Conservation (phyloP, 2,797 vertebrate genomes). For the Parotocinclus haroldoi region DNA sequence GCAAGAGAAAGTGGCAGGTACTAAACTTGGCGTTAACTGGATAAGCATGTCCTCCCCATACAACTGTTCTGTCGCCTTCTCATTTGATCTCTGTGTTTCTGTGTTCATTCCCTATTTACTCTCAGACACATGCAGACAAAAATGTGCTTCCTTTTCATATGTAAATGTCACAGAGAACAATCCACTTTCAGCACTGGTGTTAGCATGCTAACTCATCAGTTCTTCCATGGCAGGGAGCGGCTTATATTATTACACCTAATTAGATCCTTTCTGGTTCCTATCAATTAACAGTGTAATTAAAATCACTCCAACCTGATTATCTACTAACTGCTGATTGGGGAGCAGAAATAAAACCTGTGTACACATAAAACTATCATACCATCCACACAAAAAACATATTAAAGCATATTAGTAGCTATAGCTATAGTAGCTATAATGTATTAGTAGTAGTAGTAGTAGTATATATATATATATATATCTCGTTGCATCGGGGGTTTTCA, state of each 20-base stretch:
- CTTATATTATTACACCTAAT: slow-evolving; percentile 91
- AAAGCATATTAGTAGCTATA: no score
- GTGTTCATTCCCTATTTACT: slow-evolving; percentile 42
- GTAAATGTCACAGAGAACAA: slow-evolving; percentile 52
- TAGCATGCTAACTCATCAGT: slow-evolving; percentile 80
- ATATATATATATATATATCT: no score
- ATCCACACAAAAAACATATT: not conserved
- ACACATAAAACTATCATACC: slow-evolving; percentile 24
- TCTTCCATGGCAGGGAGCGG: slow-evolving; percentile 85
- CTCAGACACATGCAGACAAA: slow-evolving; percentile 11
- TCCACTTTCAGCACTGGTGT: slow-evolving; percentile 52
- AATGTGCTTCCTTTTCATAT: slow-evolving; percentile 49
- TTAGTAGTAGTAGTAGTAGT: no score
- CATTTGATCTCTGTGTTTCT: slow-evolving; percentile 49
- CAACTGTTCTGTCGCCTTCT: slow-evolving; percentile 34
- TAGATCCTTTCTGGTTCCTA: slow-evolving; percentile 91
- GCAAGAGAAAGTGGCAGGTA: not conserved
- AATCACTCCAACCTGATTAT: slow-evolving; percentile 78
- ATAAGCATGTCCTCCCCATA: slow-evolving; percentile 4
- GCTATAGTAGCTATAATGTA: no score
- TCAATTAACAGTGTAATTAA: slow-evolving; percentile 96
- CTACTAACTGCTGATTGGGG: slow-evolving; percentile 69
- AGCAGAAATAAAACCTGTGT: slow-evolving; percentile 60
- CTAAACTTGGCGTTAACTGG: slow-evolving; percentile 13
- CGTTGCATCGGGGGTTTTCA: no score